These are phyloP conservation scores for Euura saliciscinereae DNA, from an alignment of 1,140 invertebrate genomes.

Conservation along the genomic window DNA sequence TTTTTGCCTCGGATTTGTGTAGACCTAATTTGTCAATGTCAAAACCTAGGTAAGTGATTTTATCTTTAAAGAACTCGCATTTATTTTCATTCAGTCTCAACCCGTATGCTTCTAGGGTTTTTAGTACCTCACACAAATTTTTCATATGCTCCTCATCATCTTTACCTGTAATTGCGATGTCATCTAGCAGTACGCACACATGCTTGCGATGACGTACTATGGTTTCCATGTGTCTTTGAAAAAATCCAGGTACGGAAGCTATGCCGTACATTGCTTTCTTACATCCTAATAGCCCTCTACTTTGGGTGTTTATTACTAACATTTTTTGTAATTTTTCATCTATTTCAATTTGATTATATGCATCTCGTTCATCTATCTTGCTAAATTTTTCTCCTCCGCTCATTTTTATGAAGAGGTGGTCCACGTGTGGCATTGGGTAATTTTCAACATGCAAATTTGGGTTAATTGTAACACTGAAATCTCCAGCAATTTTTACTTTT, in stretches of 20 bases:
- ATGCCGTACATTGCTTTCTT: slow-evolving; percentile 33
- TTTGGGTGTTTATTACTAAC: slow-evolving; percentile 28
- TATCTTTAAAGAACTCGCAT: too few relatives aligned
- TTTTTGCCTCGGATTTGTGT: too few relatives aligned
- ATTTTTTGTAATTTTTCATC: slow-evolving; percentile 22
- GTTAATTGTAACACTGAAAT: slow-evolving; percentile 36
- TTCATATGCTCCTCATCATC: too few relatives aligned
- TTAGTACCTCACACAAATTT: too few relatives aligned
- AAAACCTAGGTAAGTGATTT: too few relatives aligned
- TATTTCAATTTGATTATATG: slow-evolving; percentile 32
- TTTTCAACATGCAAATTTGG: slow-evolving; percentile 27
- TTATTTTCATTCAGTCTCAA: too few relatives aligned
- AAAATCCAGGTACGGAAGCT: slow-evolving; percentile 38
- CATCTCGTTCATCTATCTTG: slow-evolving; percentile 35
- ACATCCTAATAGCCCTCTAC: slow-evolving; percentile 23
- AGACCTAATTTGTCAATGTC: too few relatives aligned
- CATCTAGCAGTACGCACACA: slow-evolving; percentile 9
- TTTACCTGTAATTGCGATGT: too few relatives aligned
- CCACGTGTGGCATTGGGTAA: slow-evolving; percentile 33
- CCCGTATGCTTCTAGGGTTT: too few relatives aligned
- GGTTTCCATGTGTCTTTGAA: slow-evolving; percentile 32
- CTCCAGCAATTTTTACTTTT: slow-evolving; percentile 27
- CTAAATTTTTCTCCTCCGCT: slow-evolving; percentile 27
- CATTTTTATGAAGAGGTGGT: slow-evolving; percentile 33
- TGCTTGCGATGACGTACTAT: slow-evolving; percentile 21